Conservation (phyloP, 1,140 invertebrate species). For the Caenorhabditis inopinata region DNA sequence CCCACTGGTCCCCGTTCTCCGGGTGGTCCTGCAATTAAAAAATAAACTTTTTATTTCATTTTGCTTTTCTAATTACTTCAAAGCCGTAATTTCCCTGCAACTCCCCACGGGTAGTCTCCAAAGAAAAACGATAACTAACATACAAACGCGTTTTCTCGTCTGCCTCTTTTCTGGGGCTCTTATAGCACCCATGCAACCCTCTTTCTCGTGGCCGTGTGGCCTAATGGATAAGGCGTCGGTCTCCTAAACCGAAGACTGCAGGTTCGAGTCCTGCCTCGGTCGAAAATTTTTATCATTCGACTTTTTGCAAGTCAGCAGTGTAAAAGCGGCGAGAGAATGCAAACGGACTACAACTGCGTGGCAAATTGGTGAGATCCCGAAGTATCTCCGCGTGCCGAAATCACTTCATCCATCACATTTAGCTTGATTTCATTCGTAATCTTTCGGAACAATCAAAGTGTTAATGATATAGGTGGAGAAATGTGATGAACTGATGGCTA, state of each 20-base stretch:
- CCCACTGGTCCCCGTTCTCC: constrained; percentile 48
- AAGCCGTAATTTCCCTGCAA: no score
- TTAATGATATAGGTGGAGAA: constrained; percentile 13
- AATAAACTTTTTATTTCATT: background rate
- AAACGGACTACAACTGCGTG: background rate
- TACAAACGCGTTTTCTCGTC: background rate
- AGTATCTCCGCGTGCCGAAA: background rate
- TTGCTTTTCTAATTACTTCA: background rate
- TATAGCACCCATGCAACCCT: no score
- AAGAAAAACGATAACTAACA: background rate
- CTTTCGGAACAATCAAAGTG: constrained; percentile 26
- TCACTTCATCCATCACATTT: constrained; percentile 13
- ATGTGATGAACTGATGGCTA: constrained; percentile 19
- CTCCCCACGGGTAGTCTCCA: background rate
- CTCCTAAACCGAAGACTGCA: constrained; percentile 69
- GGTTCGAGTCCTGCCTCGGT: constrained; percentile 66
- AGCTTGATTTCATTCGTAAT: constrained; percentile 9
- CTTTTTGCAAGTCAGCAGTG: no score
- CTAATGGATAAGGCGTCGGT: constrained; percentile 69
- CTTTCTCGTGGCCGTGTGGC: constrained; percentile 64
- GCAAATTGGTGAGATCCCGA: background rate
- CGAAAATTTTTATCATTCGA: background rate
- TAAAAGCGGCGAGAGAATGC: background rate
- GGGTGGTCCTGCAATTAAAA: constrained; percentile 52
- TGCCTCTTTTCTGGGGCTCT: background rate